Percentiles rank a stretch among this genome's conserved stretches.
phyloP scores from a whole-genome alignment of 2,888 invertebrate genomes.

The Pseudococcus viburni region DNA sequence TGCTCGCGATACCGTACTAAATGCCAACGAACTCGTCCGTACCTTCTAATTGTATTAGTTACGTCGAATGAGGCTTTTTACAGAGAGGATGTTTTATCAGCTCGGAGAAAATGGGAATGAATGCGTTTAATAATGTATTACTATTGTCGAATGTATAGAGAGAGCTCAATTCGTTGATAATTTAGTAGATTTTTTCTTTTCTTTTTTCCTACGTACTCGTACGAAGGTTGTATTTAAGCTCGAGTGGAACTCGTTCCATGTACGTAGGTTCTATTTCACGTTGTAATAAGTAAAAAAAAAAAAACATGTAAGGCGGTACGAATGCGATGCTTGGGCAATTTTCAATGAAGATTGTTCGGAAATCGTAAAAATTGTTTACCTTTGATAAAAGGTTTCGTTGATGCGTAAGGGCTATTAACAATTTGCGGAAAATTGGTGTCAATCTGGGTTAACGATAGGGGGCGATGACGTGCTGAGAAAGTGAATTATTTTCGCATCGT shows the following conservation, averaged over 20 bases:
- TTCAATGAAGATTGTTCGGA: too few species aligned
- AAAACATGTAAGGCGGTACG: too few species aligned
- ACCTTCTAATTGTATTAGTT: not conserved
- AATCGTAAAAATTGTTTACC: not conserved
- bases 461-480: conserved; percentile 25
- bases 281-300: too few species aligned
- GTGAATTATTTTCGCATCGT: conserved; percentile 15
- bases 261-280: too few species aligned
- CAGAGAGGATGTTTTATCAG: not conserved
- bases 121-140: conserved; percentile 25
- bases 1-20: not conserved
- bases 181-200: not conserved
- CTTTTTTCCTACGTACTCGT: not conserved
- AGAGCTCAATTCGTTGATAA: conserved; percentile 3
- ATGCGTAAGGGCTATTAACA: not conserved
- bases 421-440: conserved; percentile 10
- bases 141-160: not conserved
- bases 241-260: too few species aligned
- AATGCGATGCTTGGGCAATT: too few species aligned
- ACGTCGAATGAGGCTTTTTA: not conserved
- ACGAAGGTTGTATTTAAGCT: not conserved
- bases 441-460: conserved; percentile 27
- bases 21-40: conserved; percentile 39
- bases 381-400: not conserved
- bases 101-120: conserved; percentile 22